Percentiles rank a stretch among this genome's conserved stretches.
phyloP scores from a whole-genome alignment of 2,113 vertebrate species.

The Petroica traversi region DNA sequence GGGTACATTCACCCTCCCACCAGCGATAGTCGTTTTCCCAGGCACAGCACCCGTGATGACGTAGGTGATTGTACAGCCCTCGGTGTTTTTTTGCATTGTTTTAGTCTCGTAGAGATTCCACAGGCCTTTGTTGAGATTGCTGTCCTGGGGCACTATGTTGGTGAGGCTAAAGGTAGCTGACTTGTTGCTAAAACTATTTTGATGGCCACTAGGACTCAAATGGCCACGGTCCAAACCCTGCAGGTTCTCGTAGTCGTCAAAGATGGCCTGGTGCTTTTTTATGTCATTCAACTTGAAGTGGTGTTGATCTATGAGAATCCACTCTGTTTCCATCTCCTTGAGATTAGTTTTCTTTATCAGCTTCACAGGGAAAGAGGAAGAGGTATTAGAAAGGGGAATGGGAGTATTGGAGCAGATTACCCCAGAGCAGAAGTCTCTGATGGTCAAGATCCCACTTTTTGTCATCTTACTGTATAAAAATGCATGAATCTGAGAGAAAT shows the following conservation, averaged over 20 bases:
- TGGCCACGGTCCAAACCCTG: conserved; percentile 51
- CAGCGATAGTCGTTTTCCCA: fast-evolving
- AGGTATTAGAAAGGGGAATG: background rate
- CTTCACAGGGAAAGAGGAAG: background rate
- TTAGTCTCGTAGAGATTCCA: background rate
- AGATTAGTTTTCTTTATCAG: background rate
- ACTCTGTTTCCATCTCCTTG: background rate
- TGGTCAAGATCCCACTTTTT: background rate
- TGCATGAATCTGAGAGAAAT: background rate
- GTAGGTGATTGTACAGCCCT: background rate
- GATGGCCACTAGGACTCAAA: conserved; percentile 73
- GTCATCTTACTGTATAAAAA: background rate
- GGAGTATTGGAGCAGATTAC: background rate
- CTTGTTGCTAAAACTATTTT: background rate
- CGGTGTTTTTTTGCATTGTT: fast-evolving
- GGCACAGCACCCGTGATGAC: background rate
- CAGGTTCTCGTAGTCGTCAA: background rate
- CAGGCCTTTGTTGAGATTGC: conserved; percentile 49
- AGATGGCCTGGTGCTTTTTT: too few species aligned
- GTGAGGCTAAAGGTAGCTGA: conserved; percentile 76
- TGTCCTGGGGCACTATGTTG: conserved; percentile 72
- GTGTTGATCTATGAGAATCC: too few species aligned
- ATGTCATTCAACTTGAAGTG: too few species aligned
- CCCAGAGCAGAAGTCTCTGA: background rate
- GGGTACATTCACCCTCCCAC: background rate